Base-by-base conservation (phyloP, 2,797 vertebrate species). In the Psittacula echo region DNA sequence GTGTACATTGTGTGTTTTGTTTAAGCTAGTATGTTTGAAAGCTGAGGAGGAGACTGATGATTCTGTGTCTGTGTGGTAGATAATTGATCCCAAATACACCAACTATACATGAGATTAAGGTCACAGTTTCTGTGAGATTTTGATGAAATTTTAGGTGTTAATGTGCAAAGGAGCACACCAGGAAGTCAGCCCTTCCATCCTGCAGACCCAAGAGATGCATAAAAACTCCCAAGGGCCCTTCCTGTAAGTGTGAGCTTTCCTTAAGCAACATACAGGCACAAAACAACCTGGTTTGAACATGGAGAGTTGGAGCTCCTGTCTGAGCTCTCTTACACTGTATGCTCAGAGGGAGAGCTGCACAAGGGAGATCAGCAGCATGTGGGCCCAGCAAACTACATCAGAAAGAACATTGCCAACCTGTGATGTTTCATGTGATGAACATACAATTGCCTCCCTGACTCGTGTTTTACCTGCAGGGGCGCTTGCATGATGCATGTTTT, bases 401-500 rank as follows among this genome's bases (percentile, higher is more conserved):
- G 47, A 51, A 73, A 26, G 47, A 87, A 19, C 64, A 6, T 42
- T 78, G 58, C 45, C 62, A 58, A 18, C 34, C 67, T 73, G 20
- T 62, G 34, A n/a, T n/a, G 41, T 51, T 76, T 85, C 47, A 26
- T 0, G 1, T 77, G 70, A 37, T 74, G 53, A 66, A 41, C 13
- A 0, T 44, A 13, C 13, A 27, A 62, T 47, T 85, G 37, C 11
- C 32, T 39, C 10, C 81, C 47, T 58, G 17, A 9, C n/a, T 64
- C 26, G 14, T n/a, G 56, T 76, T 66, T 85, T 67, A 82, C 54
- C 66, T 85, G 58, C 64, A 67, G 60, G 8, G 2, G 44, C 7
- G 5, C 16, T 81, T 70, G 19, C 11, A 37, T 79, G 42, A 5
- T 1, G 0, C 0, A 0, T 77, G n/a, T 74, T 89, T 85, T 80